Evolutionary conservation across 2,113 vertebrate genomes (phyloP).

Genomic region (Daboia siamensis): DNA sequence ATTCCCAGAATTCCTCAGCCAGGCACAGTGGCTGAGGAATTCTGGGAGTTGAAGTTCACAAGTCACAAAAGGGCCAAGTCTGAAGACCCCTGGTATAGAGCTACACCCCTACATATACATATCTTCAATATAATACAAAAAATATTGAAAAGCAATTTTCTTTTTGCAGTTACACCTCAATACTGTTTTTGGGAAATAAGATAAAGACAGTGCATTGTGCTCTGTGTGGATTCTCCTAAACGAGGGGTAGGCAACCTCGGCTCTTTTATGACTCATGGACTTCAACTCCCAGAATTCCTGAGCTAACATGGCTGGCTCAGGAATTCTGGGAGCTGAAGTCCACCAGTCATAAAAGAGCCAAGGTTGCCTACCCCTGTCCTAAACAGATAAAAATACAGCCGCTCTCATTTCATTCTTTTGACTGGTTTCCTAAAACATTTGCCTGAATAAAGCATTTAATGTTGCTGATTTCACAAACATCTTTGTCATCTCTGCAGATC

Average conservation of each 20-base stretch:
- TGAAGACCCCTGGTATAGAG: too few species aligned
- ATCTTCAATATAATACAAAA: not conserved
- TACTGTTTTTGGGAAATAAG: not conserved
- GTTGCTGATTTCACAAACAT: not conserved
- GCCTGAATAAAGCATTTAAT: not conserved
- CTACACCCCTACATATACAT: too few species aligned
- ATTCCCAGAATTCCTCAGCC: too few species aligned
- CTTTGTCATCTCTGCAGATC: not conserved
- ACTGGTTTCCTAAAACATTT: not conserved
- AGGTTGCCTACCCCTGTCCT: not conserved
- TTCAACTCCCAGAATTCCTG: too few species aligned
- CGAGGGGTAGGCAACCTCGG: too few species aligned
- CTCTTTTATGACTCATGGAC: too few species aligned
- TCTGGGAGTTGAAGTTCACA: too few species aligned
- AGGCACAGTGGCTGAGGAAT: too few species aligned
- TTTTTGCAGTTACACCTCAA: not conserved
- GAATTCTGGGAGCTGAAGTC: too few species aligned
- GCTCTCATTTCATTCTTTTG: not conserved
- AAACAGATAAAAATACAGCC: not conserved
- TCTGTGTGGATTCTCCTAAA: not conserved
- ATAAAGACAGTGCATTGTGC: not conserved
- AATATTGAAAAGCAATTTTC: not conserved
- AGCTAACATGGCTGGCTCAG: too few species aligned
- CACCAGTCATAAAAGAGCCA: too few species aligned
- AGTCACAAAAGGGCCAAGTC: too few species aligned